Evolutionary conservation across 2,888 invertebrate species (phyloP).

Genomic region (Diplolepis rosae): DNA sequence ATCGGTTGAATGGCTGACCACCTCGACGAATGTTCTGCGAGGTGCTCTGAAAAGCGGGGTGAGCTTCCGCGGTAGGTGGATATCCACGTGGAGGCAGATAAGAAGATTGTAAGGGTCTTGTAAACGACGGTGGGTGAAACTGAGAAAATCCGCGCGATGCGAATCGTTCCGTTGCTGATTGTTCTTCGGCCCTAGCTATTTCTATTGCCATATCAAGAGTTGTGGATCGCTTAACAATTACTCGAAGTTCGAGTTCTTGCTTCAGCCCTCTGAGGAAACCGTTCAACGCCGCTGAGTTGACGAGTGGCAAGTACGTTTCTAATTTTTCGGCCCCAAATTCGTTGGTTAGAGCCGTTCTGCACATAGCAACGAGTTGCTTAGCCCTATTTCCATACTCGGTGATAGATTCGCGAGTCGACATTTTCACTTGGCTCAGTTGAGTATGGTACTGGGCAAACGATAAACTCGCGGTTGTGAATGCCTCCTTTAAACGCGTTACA

Average conservation of each 20-base stretch:
- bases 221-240: not conserved
- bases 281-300: not conserved
- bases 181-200: not conserved
- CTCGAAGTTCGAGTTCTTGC: not conserved
- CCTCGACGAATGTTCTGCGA: too few relatives aligned
- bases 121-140: not conserved
- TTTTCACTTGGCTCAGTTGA: too few relatives aligned
- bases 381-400: too few relatives aligned
- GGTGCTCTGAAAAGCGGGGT: too few relatives aligned
- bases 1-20: not conserved
- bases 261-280: not conserved
- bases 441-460: too few relatives aligned
- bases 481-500: too few relatives aligned
- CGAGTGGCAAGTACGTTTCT: not conserved
- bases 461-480: too few relatives aligned
- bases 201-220: not conserved
- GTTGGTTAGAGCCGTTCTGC: not conserved
- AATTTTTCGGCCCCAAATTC: not conserved
- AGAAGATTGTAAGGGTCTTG: not conserved
- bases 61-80: too few relatives aligned
- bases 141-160: not conserved
- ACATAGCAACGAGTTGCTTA: not conserved
- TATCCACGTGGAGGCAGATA: too few relatives aligned
- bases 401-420: too few relatives aligned
- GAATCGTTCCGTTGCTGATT: not conserved